These are phyloP conservation scores for Ormyrus nitidulus DNA, from an alignment of 2,888 invertebrate species.

Conservation along the genomic window DNA sequence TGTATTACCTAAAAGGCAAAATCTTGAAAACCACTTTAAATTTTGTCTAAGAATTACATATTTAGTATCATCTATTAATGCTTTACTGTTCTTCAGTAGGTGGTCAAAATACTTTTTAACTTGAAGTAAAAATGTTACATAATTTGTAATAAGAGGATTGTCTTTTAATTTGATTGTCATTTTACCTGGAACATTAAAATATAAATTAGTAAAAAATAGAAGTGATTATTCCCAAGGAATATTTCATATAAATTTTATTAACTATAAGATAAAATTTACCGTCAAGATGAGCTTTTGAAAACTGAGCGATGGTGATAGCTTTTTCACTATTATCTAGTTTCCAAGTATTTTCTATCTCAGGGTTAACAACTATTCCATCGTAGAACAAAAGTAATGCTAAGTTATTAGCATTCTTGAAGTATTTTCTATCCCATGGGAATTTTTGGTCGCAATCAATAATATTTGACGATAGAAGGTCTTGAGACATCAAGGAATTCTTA, in stretches of 20 bases:
- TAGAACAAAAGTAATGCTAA: slow-evolving; percentile 77
- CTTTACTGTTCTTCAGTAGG: slow-evolving; percentile 69
- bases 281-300: slow-evolving; percentile 76
- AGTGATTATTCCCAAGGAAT: neutral
- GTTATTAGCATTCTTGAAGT: slow-evolving; percentile 70
- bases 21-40: slow-evolving; percentile 78
- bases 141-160: slow-evolving; percentile 77
- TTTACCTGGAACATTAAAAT: slow-evolving; percentile 67
- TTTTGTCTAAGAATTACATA: slow-evolving; percentile 76
- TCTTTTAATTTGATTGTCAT: slow-evolving; percentile 77
- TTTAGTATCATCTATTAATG: slow-evolving; percentile 60
- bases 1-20: slow-evolving; percentile 74
- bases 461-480: slow-evolving; percentile 58
- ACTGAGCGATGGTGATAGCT: slow-evolving; percentile 76
- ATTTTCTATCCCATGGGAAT: slow-evolving; percentile 64
- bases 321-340: slow-evolving; percentile 64
- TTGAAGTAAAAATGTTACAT: slow-evolving; percentile 76
- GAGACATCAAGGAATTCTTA: slow-evolving; percentile 57
- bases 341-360: slow-evolving; percentile 52
- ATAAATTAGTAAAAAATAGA: neutral
- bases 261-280: slow-evolving; percentile 59
- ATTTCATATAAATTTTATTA: neutral
- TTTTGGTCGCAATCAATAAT: slow-evolving; percentile 33
- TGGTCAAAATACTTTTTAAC: slow-evolving; percentile 76
- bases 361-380: slow-evolving; percentile 63